Base-by-base conservation (phyloP, 2,888 invertebrate genomes). In the Protodeltote pygarga region DNA sequence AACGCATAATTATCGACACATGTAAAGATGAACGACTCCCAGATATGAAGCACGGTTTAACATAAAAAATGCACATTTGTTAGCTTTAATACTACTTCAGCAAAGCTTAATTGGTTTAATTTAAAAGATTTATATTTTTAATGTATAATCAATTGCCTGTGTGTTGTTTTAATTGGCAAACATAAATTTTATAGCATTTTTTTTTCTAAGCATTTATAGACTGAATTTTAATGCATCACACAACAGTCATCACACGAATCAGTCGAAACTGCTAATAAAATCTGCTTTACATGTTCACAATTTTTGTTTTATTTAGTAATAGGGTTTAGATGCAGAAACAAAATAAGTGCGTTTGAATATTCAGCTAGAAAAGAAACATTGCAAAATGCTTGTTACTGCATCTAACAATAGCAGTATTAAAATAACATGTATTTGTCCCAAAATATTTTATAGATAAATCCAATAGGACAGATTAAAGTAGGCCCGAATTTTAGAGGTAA, bases 11-110 rank as follows among this genome's bases (percentile, higher is more conserved):
- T 27, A 38, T 20, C 32, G 29, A 25, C 44, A 45, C 32, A 59
- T 59, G 55, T 63, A 60, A 35, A 64, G 52, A 55, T 51, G 57
- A 66, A 66, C 49, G 49, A 65, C 73, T 77, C 77, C 75, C 77
- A 73, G 71, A 68, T 51, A 73, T 54, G 49, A 68, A 70, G 71
- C 73, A 81, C 75, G 74, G 73, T 79, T 80, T 79, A 75, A 79
- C 62, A 77, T 78, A 75, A 77, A n/a, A 79, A 81, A 82, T 79
- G 87, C 90, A 89, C 89, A 90, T 87, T 80, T 81, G 65, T 83
- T 84, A 87, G 88, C 86, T 86, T 85, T 86, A 88, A 85, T 76
- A 77, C 71, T 73, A 76, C 52, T 78, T 72, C 83, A 83, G 83
- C 85, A 85, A 84, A 84, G 81, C 77, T 83, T 83, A 60, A 67